Evolutionary conservation across 2,797 vertebrate genomes (phyloP), one percentile per base, ranked within the genome.

Genomic region (Mormyrops boulengeri): DNA sequence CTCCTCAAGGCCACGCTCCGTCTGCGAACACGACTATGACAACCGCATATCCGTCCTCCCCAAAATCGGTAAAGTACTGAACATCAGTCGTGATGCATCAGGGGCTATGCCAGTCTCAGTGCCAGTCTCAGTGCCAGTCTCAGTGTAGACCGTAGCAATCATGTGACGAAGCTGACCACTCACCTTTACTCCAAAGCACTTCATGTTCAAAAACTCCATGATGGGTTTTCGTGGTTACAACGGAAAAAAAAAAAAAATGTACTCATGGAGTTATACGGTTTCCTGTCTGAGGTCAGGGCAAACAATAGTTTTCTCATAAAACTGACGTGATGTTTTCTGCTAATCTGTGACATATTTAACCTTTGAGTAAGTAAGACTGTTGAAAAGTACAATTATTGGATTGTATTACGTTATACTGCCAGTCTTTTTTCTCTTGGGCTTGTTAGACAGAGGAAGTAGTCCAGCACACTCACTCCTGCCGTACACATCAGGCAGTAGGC

Each of bases 1-100:
- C 1, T 22, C 50, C 52, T 90, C 73, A 50, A 92, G 92, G 90
- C 84, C 87, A 6, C 90, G 82, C 11, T 93, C 93, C 0, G 5
- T 90, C 62, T 80, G 47, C 34, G 91, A 93, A 26, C 93, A 94
- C 89, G 92, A 91, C 85, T 94, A 94, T 26, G 93, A 94, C 85
- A 94, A 94, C 84, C 92, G 93, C 9, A 66, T 92, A 17, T n/a
- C 92, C 66, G 90, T 92, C 30, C 89, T 92, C 66, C 91, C 91
- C 50, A 90, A 73, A 86, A 85, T 90, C 41, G 87, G 92, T 92
- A 57, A 85, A 69, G 87, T 84, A 49, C 85, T 11, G 38, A 26
- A 22, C 80, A 1, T 11, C 41, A 7, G 77, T 82, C 7, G 41
- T 7, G 19, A n/a, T 82, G 38, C 41, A n/a, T 41, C 80, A 0